Base-by-base conservation (phyloP, 2,797 vertebrate species). In the Naso thynnoides region DNA sequence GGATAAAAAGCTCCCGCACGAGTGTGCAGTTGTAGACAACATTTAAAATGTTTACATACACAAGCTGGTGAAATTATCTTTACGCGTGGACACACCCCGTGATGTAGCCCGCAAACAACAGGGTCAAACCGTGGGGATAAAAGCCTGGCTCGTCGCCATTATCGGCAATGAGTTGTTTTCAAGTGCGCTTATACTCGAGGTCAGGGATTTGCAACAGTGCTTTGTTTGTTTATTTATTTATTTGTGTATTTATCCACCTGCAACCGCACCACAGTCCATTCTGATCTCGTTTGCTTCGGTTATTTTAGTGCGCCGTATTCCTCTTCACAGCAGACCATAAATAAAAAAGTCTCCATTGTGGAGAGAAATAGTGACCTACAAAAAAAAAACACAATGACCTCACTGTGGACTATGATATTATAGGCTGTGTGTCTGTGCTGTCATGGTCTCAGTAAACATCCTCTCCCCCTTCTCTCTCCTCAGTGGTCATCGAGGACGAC, bases 401-500 rank as follows among this genome's bases (percentile, higher is more conserved):
- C 39, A 42, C 7, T 29, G 18, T 21, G n/a, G 15, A 24, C 8
- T 29, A 16, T 9, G 39, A 11, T 47, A 4, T 54, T 26, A 13
- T 21, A 8, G 9, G 5, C 16, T 21, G 1, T 55, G 24, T 27
- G 10, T 41, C 26, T 53, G 15, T 56, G 31, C 23, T 47, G 52
- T 31, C 48, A 26, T 45, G 29, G 44, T 70, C 52, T 50, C 27
- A 59, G 41, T 87, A 73, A 90, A 86, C 64, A 76, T 41, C 26
- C n/a, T 8, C 5, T 19, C 38, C 36, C 13, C 26, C 33, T 7
- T 6, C 6, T 55, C 42, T 68, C 33, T 81, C 56, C 69, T 84
- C 96, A 99, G 98, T 99, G 95, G 98, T 99, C 89, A 99, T 99
- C 93, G 98, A 99, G 93, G 97, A 99, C 91, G 98, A 99, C 95